phyloP scores from a whole-genome alignment of 2,113 vertebrate genomes.

The Deroptyus accipitrinus region DNA sequence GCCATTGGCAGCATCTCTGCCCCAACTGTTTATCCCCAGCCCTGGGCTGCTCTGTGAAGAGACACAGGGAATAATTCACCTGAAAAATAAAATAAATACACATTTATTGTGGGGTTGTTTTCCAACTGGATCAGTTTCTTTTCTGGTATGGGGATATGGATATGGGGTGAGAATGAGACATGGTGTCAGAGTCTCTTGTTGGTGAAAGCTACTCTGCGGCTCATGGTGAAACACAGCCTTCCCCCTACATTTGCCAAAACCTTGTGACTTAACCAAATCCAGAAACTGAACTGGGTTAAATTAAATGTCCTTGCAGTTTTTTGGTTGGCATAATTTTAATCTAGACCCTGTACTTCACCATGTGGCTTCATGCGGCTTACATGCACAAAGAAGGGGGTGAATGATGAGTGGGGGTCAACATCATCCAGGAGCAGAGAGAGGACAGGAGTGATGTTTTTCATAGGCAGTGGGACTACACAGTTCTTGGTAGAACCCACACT shows the following conservation, averaged over 20 bases:
- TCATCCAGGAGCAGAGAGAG: neutral
- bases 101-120: neutral
- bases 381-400: neutral
- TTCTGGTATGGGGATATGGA: rapidly evolving
- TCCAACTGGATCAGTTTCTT: neutral
- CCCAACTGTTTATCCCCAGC: neutral
- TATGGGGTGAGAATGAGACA: neutral
- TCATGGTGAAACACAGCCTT: neutral
- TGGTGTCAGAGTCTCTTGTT: neutral
- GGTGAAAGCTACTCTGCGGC: neutral
- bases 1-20: neutral
- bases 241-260: neutral
- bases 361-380: neutral
- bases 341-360: neutral
- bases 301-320: neutral
- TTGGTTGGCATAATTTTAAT: neutral
- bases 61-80: neutral
- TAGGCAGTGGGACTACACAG: neutral
- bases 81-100: neutral
- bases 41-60: neutral
- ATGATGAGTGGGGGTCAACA: neutral
- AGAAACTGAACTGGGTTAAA: neutral
- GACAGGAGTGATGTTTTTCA: neutral
- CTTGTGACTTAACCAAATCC: neutral
- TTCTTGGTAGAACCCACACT: neutral